Evolutionary conservation across 2,797 vertebrate species (phyloP).

Genomic region (Sebastes umbrosus): DNA sequence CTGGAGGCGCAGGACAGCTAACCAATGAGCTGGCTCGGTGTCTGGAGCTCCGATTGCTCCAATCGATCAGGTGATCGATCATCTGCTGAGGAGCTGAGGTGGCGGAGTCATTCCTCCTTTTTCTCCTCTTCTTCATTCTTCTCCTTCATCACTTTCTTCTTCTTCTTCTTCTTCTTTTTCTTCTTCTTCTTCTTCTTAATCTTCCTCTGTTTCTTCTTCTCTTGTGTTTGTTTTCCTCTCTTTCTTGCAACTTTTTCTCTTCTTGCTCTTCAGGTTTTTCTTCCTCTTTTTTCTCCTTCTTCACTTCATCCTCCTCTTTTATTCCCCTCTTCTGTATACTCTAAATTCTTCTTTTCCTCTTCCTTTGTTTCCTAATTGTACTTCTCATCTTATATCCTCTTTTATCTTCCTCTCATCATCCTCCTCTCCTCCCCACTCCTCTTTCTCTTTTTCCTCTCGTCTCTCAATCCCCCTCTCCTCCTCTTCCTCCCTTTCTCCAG

Average conservation of each 20-base stretch:
- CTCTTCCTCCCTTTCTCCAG: not conserved
- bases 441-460: not conserved
- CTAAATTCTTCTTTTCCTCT: too few species aligned
- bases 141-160: not conserved
- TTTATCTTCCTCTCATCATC: not conserved
- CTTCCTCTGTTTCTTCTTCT: too few species aligned
- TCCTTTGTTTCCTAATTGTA: too few species aligned
- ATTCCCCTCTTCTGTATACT: not conserved
- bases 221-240: not conserved
- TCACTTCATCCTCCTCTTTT: not conserved
- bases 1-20: not conserved
- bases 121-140: not conserved
- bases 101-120: not conserved
- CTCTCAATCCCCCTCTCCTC: not conserved
- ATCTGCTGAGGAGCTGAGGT: not conserved
- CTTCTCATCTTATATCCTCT: too few species aligned
- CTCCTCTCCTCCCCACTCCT: not conserved
- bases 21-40: conserved; percentile 20
- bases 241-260: too few species aligned
- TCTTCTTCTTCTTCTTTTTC: too few species aligned
- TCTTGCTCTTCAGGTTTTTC: not conserved
- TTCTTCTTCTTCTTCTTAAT: too few species aligned
- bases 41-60: conserved; percentile 1
- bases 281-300: not conserved
- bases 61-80: conserved; percentile 35